Percentiles rank a stretch among this genome's conserved stretches.
Evolutionary conservation across 2,888 invertebrate species (phyloP).

Genomic region (Amaurobius ferox): DNA sequence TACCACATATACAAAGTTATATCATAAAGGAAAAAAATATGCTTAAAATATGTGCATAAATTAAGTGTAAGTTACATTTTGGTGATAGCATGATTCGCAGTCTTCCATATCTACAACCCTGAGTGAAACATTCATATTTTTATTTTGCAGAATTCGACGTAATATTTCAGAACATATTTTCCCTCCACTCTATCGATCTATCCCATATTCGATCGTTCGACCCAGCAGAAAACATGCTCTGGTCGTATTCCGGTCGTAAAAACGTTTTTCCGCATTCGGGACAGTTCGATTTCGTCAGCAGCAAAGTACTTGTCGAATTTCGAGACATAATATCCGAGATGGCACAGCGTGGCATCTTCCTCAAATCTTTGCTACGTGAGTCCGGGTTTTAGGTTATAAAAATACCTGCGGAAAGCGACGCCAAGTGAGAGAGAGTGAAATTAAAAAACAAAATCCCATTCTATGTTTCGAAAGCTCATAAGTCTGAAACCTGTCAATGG

Average conservation of each 20-base stretch:
- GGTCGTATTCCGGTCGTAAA: not conserved
- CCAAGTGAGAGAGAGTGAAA: not conserved
- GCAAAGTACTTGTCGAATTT: conserved; percentile 55
- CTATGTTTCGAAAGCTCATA: conserved; percentile 38
- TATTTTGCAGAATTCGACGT: no score
- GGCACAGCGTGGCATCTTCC: conserved; percentile 32
- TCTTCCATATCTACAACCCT: no score
- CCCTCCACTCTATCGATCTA: no score
- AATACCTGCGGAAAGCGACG: conserved; percentile 9
- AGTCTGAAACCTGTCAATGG: conserved; percentile 70
- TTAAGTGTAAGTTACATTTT: no score
- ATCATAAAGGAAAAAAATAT: no score
- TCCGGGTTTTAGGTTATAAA: conserved; percentile 29
- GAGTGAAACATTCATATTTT: no score
- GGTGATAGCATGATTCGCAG: no score
- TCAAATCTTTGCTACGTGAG: conserved; percentile 41
- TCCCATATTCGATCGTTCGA: not conserved
- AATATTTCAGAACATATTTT: no score
- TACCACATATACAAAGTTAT: no score
- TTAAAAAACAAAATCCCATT: conserved; percentile 6
- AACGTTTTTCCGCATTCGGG: not conserved
- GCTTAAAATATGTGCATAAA: no score
- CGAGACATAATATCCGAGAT: conserved; percentile 44
- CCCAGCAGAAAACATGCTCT: not conserved
- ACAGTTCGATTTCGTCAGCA: not conserved